Evolutionary conservation across 2,888 invertebrate species (phyloP).

Genomic region (Aromia moschata): DNA sequence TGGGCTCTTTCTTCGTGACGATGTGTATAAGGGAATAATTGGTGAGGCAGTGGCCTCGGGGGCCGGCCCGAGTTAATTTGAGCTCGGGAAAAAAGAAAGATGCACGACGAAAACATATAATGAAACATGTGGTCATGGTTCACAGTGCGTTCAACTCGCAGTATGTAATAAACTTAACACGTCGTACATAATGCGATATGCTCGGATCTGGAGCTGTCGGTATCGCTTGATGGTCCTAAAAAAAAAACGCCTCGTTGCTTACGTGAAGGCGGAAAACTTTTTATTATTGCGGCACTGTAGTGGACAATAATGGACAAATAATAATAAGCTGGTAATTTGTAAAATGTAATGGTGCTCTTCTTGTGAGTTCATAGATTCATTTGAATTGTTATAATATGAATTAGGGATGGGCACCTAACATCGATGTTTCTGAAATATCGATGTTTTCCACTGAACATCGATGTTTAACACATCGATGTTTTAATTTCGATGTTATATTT

Average conservation of each 20-base stretch:
- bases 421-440: no score
- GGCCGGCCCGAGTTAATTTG: conserved; percentile 43
- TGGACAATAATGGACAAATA: no score
- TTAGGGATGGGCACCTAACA: no score
- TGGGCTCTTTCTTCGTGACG: conserved; percentile 26
- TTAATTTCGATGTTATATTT: no score
- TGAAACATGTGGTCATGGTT: conserved; percentile 40
- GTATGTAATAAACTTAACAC: conserved; percentile 18
- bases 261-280: background rate
- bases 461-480: no score
- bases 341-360: background rate
- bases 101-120: conserved; percentile 40
- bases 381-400: no score
- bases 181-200: conserved; percentile 10
- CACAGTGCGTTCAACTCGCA: conserved; percentile 41
- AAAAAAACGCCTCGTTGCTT: conserved; percentile 14
- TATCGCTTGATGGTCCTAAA: conserved; percentile 12
- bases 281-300: background rate
- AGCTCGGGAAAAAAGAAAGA: conserved; percentile 39
- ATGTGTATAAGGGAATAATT: conserved; percentile 35
- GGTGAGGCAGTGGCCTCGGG: conserved; percentile 37
- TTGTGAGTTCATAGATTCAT: background rate
- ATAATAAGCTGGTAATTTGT: conserved; percentile 11
- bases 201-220: conserved; percentile 18
- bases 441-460: no score